Evolutionary conservation across 2,888 invertebrate species (phyloP).

Genomic region (Pimpla rufipes): DNA sequence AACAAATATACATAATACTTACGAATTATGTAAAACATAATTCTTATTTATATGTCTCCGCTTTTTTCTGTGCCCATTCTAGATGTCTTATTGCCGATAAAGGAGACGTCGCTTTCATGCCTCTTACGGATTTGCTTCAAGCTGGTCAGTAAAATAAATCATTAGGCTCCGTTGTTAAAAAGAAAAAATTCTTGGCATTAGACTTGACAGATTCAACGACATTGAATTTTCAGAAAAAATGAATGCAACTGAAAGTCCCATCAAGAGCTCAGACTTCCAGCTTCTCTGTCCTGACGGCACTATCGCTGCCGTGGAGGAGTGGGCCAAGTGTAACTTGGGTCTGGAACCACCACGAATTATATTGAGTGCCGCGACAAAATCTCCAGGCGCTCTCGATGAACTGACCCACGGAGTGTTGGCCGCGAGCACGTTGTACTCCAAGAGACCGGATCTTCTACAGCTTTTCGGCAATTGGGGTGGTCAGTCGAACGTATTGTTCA

Average conservation of each 20-base stretch:
- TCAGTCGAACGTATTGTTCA: slow-evolving; percentile 86
- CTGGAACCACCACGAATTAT: slow-evolving; percentile 88
- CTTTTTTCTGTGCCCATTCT: slow-evolving; percentile 12
- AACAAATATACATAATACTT: too few species aligned
- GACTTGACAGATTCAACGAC: too few species aligned
- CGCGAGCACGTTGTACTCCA: slow-evolving; percentile 87
- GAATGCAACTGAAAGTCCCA: slow-evolving; percentile 60
- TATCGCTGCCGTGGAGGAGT: slow-evolving; percentile 86
- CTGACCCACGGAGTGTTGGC: slow-evolving; percentile 89
- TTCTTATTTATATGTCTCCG: too few species aligned
- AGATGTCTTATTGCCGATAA: slow-evolving; percentile 84
- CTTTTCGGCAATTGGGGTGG: slow-evolving; percentile 89
- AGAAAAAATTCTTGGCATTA: not conserved
- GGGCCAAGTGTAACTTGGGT: slow-evolving; percentile 88
- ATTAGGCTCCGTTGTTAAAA: not conserved
- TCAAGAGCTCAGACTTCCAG: slow-evolving; percentile 87
- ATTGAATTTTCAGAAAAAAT: slow-evolving; percentile 63
- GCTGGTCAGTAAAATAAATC: slow-evolving; percentile 65
- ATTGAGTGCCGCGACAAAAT: slow-evolving; percentile 85
- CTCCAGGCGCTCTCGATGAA: slow-evolving; percentile 87
- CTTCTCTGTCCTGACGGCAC: slow-evolving; percentile 89
- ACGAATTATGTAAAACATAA: too few species aligned
- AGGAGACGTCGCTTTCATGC: slow-evolving; percentile 86
- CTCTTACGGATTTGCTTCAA: slow-evolving; percentile 75
- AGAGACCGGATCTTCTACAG: slow-evolving; percentile 88